A percentile compares a stretch with the other conserved stretches of the same genome.
phyloP scores from a whole-genome alignment of 1,140 invertebrate genomes.

The Psix sp. region DNA sequence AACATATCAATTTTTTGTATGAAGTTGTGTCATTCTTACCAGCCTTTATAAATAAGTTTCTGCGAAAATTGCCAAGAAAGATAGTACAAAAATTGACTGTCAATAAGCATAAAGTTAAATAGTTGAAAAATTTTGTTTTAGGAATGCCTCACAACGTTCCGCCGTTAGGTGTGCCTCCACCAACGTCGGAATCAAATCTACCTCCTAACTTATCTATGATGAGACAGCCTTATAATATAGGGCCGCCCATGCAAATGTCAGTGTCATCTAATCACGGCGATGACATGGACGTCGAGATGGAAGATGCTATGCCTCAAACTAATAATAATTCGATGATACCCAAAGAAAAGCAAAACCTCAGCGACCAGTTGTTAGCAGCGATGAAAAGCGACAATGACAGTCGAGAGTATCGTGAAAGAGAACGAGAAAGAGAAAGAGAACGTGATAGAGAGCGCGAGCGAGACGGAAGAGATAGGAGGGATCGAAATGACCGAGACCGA shows the following conservation, averaged over 20 bases:
- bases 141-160: no score
- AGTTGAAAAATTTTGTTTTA: no score
- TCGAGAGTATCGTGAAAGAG: constrained; percentile 62
- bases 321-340: constrained; percentile 46
- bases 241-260: constrained; percentile 73
- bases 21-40: no score
- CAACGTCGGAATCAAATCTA: constrained; percentile 70
- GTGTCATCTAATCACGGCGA: constrained; percentile 67
- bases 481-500: constrained; percentile 64
- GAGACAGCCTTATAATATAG: constrained; percentile 68
- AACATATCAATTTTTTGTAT: no score
- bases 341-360: constrained; percentile 63
- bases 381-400: constrained; percentile 71
- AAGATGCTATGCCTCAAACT: constrained; percentile 77
- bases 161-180: constrained; percentile 75
- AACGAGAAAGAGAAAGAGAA: constrained; percentile 27
- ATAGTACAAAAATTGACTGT: no score
- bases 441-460: constrained; percentile 60
- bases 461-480: constrained; percentile 47
- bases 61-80: no score
- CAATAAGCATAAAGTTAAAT: no score
- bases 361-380: constrained; percentile 71
- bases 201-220: constrained; percentile 72
- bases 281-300: constrained; percentile 83
- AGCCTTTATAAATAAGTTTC: no score